Percentiles rank a stretch among this genome's conserved stretches.
phyloP scores from a whole-genome alignment of 2,113 vertebrate species.

The Pteronura brasiliensis region DNA sequence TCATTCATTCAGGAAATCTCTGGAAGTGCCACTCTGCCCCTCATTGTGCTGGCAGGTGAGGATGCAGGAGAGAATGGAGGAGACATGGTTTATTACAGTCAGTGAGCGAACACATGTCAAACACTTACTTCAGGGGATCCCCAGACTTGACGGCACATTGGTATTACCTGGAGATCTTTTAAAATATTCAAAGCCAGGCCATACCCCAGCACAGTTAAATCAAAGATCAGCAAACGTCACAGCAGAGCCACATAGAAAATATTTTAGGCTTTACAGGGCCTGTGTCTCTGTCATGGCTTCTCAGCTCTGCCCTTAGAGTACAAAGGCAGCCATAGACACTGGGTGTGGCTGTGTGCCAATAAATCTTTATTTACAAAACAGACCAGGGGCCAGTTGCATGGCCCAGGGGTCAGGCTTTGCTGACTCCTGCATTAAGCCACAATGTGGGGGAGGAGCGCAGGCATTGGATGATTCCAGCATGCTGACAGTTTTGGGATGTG shows the following conservation, averaged over 20 bases:
- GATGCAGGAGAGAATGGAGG: not conserved
- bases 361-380: not conserved
- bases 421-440: not conserved
- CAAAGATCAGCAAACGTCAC: not conserved
- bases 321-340: not conserved
- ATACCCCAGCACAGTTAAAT: not conserved
- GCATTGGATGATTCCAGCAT: not conserved
- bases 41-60: not conserved
- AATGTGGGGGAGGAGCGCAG: accelerated
- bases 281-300: not conserved
- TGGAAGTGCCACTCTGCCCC: not conserved
- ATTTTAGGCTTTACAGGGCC: not conserved
- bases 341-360: not conserved
- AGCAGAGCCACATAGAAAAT: not conserved
- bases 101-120: not conserved
- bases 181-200: not conserved
- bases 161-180: not conserved
- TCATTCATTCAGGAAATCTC: not conserved
- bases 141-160: not conserved
- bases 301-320: not conserved
- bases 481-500: not conserved
- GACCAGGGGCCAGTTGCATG: not conserved
- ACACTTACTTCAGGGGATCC: too few relatives aligned
- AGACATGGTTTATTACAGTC: not conserved
- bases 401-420: not conserved